Base-by-base conservation (phyloP, 2,113 vertebrate species). In the Procavia capensis region DNA sequence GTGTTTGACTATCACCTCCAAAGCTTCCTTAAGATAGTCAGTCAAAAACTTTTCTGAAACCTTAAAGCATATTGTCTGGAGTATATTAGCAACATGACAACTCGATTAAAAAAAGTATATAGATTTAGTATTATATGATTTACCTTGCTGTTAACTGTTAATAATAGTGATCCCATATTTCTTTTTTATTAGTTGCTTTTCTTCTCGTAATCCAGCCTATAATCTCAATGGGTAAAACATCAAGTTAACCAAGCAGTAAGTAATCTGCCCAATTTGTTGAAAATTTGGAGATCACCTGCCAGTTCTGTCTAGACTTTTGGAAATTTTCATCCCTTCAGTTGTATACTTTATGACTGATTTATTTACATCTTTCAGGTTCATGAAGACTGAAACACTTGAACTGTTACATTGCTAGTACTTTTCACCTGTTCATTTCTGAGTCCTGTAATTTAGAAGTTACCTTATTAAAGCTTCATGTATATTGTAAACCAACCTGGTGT, bases 41-140 rank as follows among this genome's bases (percentile, higher is more conserved):
- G 78, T 72, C 20, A 84, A 17, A 61, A 91, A 83, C n/a, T 93
- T 90, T 88, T 27, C 68, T 61, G 31, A 88, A 91, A 72, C 50
- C 59, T 20, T 88, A 45, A 34, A 87, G 11, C 34, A 41, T 87
- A 68, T 91, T 34, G 10, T 88, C 47, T 91, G 4, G 63, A 84
- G 20, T 54, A 34, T 83, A 93, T 43, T 89, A 85, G 64, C 57
- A 81, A 13, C 43, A 41, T 47, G 83, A 34, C 34, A 89, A 19
- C 54, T 45, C 54, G 74, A 27, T 74, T 29, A 82, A n/a, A 91
- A 45, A 34, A 39, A 24, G 22, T 36, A 57, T 66, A 31, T 8
- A 0, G 27, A 29, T 3, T 72, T n/a, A 70, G 17, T 82, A 20
- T 90, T 86, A 39, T 25, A 50, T 24, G 29, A 72, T 89, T 75